Base-by-base conservation (phyloP, 2,888 invertebrate species). In the Zaprionus bogoriensis region DNA sequence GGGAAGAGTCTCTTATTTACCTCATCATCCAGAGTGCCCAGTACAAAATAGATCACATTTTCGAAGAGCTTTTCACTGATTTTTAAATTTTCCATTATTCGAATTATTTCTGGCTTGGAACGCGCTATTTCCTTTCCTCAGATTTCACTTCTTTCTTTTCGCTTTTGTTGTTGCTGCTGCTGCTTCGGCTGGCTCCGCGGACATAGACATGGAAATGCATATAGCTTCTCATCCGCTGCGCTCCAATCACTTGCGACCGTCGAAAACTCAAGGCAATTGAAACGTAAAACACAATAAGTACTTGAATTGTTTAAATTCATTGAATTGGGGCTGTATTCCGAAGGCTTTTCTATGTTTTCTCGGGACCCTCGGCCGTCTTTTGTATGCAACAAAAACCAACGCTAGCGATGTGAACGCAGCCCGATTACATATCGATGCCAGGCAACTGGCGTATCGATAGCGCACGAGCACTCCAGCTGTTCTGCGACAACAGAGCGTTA, bases 11-110 rank as follows among this genome's bases (percentile, higher is more conserved):
- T n/a, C n/a, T n/a, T n/a, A n/a, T 62, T 89, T 88, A 95, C 96
- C 93, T 94, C 93, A 89, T 94, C 94, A 80, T 93, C 93, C 83
- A 96, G 93, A 91, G 95, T 95, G 77, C 96, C 96, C 89, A 95
- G 95, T 85, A 95, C 92, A 92, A 94, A 96, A 92, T 94, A 97
- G 89, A 95, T 95, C 81, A 97, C 95, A 92, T 95, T 94, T 91
- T 95, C 95, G 91, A 97, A 97, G 82, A 97, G 78, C 80, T 89
- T 89, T 52, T 90, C 90, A 73, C 89, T 89, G 52, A 90, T 84
- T 77, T 89, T 88, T 39, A 89, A 68, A 71, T 89, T 88, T 74
- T 90, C 90, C 89, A 90, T 90, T 73, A 45, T 67, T 64, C 54
- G 28, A 17, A 47, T 47, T 57, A 64, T 23, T 27, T 53, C 10